These are phyloP conservation scores for Hetaerina titia DNA, from an alignment of 2,888 invertebrate genomes.

Conservation along the genomic window DNA sequence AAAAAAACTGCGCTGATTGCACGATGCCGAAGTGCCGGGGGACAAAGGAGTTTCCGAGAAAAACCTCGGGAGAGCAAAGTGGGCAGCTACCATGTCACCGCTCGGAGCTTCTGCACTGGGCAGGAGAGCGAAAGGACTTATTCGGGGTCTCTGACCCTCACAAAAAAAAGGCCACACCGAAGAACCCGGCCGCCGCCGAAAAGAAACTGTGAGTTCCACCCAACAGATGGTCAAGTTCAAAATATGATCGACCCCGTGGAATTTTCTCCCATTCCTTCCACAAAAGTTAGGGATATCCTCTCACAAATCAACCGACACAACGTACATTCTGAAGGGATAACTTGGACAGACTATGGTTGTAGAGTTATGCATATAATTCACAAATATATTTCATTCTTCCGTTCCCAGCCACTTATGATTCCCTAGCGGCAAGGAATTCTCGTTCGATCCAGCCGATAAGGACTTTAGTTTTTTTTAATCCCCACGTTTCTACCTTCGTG, in stretches of 20 bases:
- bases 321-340: no score
- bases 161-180: neutral
- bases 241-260: neutral
- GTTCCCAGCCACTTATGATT: neutral
- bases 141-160: constrained; percentile 26
- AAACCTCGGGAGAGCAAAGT: neutral
- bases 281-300: neutral
- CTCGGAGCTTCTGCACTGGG: neutral
- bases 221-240: neutral
- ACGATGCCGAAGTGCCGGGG: neutral
- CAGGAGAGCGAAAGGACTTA: neutral
- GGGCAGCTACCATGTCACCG: neutral
- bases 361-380: neutral
- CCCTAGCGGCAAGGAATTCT: constrained; percentile 3
- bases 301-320: no score
- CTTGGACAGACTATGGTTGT: no score
- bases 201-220: neutral
- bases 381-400: neutral
- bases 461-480: neutral
- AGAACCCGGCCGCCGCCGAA: no score
- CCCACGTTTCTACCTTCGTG: neutral
- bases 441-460: neutral
- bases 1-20: neutral
- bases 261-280: neutral
- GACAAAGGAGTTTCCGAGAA: no score